Conservation (phyloP, 2,888 invertebrate genomes). For the Drosophila emarginata region DNA sequence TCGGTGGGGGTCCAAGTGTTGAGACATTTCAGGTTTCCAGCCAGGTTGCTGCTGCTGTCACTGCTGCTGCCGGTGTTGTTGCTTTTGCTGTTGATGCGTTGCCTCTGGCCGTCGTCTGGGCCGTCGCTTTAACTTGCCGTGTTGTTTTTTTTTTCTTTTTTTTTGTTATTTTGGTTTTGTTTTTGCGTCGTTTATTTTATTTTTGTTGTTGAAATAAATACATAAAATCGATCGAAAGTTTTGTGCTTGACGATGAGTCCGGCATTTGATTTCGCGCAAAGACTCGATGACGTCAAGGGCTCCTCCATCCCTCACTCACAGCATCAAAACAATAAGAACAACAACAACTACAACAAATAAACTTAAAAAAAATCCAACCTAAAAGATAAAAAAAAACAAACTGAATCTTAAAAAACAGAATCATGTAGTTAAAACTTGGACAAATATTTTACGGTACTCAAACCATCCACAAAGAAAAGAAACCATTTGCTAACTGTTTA, state of each 20-base stretch:
- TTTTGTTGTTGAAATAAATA: slow-evolving; percentile 68
- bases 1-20: slow-evolving; percentile 78
- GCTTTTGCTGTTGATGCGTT: slow-evolving; percentile 31
- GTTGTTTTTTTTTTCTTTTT: slow-evolving; percentile 40
- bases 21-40: slow-evolving; percentile 73
- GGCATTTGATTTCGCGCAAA: slow-evolving; percentile 78
- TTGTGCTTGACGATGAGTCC: slow-evolving; percentile 69
- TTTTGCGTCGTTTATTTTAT: slow-evolving; percentile 39
- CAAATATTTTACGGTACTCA: slow-evolving; percentile 76
- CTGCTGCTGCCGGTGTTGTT: slow-evolving; percentile 16
- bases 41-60: slow-evolving; percentile 71
- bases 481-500: slow-evolving; percentile 67
- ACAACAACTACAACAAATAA: background rate
- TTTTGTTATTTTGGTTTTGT: slow-evolving; percentile 26
- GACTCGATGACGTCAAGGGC: slow-evolving; percentile 65
- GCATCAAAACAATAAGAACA: too few relatives aligned
- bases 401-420: slow-evolving; percentile 12
- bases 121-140: slow-evolving; percentile 27
- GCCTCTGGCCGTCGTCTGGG: slow-evolving; percentile 74
- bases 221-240: slow-evolving; percentile 78
- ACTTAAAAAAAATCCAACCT: slow-evolving; percentile 21
- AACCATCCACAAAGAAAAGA: slow-evolving; percentile 25
- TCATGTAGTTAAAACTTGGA: slow-evolving; percentile 71
- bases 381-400: background rate
- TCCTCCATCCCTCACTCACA: background rate